Base-by-base conservation (phyloP, 2,113 vertebrate genomes). In the Ancistrus triradiatus region DNA sequence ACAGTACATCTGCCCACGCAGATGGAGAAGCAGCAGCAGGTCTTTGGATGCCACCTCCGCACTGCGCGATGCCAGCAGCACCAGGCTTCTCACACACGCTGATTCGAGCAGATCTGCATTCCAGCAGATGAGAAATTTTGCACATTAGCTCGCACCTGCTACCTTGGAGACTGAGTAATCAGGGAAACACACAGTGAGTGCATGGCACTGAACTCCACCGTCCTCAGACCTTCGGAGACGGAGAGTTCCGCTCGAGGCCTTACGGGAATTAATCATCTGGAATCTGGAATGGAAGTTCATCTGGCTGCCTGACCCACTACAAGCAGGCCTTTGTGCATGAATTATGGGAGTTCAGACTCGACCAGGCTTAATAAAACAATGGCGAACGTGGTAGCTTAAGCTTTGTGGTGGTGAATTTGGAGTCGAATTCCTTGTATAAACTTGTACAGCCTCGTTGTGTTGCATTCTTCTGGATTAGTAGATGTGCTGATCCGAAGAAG, bases 71-170 rank as follows among this genome's bases (percentile, higher is more conserved):
- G 63, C 63, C 67, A 69, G 59, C 59, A 55, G 52, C 28, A 31
- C 25, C n/a, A 40, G 56, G 55, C 27, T 47, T 57, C 62, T 61
- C 66, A 50, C 46, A 49, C 57, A 43, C 44, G 28, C 15, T 42
- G 6, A 19, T 47, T 62, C 56, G 43, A 40, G 64, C 63, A 64
- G 63, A 49, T 58, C 62, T 58, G 61, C 61, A 68, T 77, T 77
- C 75, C 64, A 74, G 50, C 46, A 58, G 46, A 52, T 42, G 51
- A 70, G 43, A 60, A 37, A 7, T 49, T 63, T 58, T 31, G 48
- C 51, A 68, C 40, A 55, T 74, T 74, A 74, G 58, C 51, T 63
- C 72, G 56, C 75, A 80, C 70, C 75, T 80, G 78, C 77, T 77
- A 66, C 71, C 68, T 74, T 74, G 70, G 68, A 70, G 61, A 77